Conservation (phyloP, 2,888 invertebrate genomes). For the Nemotelus nigrinus region DNA sequence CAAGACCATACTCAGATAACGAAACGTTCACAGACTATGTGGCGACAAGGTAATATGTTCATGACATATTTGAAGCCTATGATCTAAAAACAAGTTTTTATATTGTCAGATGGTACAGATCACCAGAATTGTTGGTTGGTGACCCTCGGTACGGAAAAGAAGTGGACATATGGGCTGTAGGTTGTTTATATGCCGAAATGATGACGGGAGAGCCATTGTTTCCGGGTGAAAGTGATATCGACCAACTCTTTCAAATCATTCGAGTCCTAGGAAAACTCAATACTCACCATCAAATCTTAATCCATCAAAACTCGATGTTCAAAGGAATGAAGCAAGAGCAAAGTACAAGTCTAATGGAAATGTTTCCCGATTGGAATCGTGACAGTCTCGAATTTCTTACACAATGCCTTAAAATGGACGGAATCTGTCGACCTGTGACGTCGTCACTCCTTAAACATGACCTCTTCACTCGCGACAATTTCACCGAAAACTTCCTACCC, state of each 20-base stretch:
- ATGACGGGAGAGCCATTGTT: constrained; percentile 86
- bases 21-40: constrained; percentile 91
- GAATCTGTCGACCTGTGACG: constrained; percentile 71
- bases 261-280: constrained; percentile 76
- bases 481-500: constrained; percentile 73
- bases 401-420: constrained; percentile 71
- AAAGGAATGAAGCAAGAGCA: constrained; percentile 62
- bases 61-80: not conserved
- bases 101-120: constrained; percentile 76
- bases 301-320: constrained; percentile 65
- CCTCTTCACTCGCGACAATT: constrained; percentile 74
- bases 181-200: constrained; percentile 87
- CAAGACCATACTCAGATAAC: constrained; percentile 76
- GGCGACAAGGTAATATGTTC: constrained; percentile 71
- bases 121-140: constrained; percentile 85
- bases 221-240: constrained; percentile 90
- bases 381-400: constrained; percentile 65
- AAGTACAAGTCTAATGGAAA: constrained; percentile 58
- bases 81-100: not conserved
- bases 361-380: constrained; percentile 65
- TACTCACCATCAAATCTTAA: constrained; percentile 64
- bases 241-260: constrained; percentile 85
- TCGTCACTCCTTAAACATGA: constrained; percentile 72
- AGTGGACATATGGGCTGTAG: constrained; percentile 90
- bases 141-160: constrained; percentile 78